phyloP scores from a whole-genome alignment of 2,888 invertebrate genomes.

The Eupithecia exiguata region DNA sequence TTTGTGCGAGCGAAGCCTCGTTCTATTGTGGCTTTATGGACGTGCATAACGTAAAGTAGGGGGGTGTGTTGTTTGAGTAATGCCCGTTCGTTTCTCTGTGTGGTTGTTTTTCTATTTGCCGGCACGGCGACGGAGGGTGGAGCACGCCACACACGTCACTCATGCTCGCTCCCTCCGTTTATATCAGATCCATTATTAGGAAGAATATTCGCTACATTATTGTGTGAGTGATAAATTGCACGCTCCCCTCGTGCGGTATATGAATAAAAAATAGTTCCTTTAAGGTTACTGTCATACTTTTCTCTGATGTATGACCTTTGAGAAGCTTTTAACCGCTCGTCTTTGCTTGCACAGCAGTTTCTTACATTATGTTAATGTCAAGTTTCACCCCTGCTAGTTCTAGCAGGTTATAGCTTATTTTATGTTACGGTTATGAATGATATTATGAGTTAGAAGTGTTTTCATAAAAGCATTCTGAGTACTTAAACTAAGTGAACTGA shows the following conservation, averaged over 20 bases:
- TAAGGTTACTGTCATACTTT: conserved; percentile 10
- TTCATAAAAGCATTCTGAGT: not conserved
- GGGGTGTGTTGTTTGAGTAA: conserved; percentile 36
- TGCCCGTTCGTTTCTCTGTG: conserved; percentile 34
- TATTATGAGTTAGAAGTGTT: not conserved
- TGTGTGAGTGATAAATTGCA: conserved; percentile 47
- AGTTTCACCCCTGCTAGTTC: not conserved
- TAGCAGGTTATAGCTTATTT: not conserved
- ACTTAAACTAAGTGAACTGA: not conserved
- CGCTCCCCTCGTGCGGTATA: conserved; percentile 36
- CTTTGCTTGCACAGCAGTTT: not conserved
- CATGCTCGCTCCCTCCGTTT: conserved; percentile 32
- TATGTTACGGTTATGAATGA: conserved; percentile 3
- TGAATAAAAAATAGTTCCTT: conserved; percentile 37
- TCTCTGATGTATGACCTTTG: conserved; percentile 4
- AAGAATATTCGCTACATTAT: conserved; percentile 43
- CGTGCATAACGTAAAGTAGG: conserved; percentile 30
- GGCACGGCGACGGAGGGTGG: conserved; percentile 23
- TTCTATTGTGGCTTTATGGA: conserved; percentile 31
- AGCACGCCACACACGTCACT: conserved; percentile 33
- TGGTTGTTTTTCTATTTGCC: conserved; percentile 39
- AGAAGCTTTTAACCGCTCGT: conserved; percentile 6
- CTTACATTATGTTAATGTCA: conserved; percentile 7
- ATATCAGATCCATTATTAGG: conserved; percentile 42
- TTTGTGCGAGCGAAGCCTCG: conserved; percentile 22